Evolutionary conservation across 1,140 invertebrate genomes (phyloP).

Genomic region (Adoxophyes honmai): DNA sequence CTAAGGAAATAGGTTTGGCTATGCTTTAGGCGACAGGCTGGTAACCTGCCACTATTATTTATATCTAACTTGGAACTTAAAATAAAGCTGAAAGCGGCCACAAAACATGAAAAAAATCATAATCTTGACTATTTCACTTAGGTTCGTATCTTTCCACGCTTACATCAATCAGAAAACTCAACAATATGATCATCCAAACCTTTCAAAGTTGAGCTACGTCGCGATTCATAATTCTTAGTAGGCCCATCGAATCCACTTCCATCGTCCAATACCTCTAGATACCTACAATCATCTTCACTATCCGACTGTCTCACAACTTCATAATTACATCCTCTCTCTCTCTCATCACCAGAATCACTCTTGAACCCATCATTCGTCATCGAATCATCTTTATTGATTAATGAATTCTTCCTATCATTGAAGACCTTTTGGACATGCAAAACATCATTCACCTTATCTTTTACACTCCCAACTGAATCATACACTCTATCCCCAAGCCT

Average conservation of each 20-base stretch:
- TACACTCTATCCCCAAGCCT: slow-evolving; percentile 53
- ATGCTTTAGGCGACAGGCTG: too few species aligned
- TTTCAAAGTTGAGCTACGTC: slow-evolving; percentile 18
- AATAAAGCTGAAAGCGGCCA: too few species aligned
- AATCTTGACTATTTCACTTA: too few species aligned
- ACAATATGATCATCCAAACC: slow-evolving; percentile 16
- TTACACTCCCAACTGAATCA: slow-evolving; percentile 48
- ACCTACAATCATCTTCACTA: slow-evolving; percentile 60
- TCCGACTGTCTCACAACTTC: slow-evolving; percentile 40
- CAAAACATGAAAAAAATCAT: too few species aligned
- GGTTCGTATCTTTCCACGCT: too few species aligned
- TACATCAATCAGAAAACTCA: slow-evolving; percentile 6
- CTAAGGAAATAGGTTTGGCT: too few species aligned
- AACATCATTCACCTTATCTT: slow-evolving; percentile 43
- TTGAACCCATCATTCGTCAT: slow-evolving; percentile 36
- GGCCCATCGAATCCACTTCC: slow-evolving; percentile 53
- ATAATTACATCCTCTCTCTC: slow-evolving; percentile 32
- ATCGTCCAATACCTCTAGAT: slow-evolving; percentile 69
- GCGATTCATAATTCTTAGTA: slow-evolving; percentile 20
- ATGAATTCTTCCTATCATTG: slow-evolving; percentile 43
- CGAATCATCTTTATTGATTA: slow-evolving; percentile 28
- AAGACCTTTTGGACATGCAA: slow-evolving; percentile 40
- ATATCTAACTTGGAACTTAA: too few species aligned
- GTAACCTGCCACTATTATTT: too few species aligned
- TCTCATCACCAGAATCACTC: slow-evolving; percentile 47